Evolutionary conservation across 2,888 invertebrate genomes (phyloP).

Genomic region (Caenorhabditis zanzibari): DNA sequence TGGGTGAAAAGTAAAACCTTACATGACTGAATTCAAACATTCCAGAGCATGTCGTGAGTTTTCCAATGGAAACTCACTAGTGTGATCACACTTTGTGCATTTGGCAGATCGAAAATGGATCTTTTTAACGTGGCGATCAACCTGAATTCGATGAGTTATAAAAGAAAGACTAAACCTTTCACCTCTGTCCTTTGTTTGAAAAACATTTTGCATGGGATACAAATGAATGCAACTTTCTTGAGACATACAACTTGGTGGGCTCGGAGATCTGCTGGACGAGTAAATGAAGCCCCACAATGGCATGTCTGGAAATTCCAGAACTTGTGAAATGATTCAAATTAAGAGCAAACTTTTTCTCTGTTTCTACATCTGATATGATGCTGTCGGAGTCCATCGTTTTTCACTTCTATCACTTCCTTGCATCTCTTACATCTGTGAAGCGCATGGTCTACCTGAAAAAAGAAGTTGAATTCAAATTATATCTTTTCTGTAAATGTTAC

Average conservation of each 20-base stretch:
- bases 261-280: slow-evolving; percentile 45
- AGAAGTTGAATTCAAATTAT: background rate
- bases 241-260: slow-evolving; percentile 64
- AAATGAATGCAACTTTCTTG: slow-evolving; percentile 60
- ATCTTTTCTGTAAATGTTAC: slow-evolving; percentile 47
- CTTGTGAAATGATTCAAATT: too few relatives aligned
- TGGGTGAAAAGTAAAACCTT: background rate
- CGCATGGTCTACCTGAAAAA: slow-evolving; percentile 59
- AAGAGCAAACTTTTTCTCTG: slow-evolving; percentile 26
- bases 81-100: slow-evolving; percentile 40
- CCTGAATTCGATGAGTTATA: slow-evolving; percentile 33
- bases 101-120: slow-evolving; percentile 54
- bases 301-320: slow-evolving; percentile 18
- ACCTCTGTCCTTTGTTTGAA: slow-evolving; percentile 69
- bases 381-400: slow-evolving; percentile 38
- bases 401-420: slow-evolving; percentile 34
- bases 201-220: slow-evolving; percentile 57
- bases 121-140: slow-evolving; percentile 71
- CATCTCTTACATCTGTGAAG: slow-evolving; percentile 53
- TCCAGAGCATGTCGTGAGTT: slow-evolving; percentile 29
- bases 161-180: too few relatives aligned
- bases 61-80: slow-evolving; percentile 40
- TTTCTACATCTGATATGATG: slow-evolving; percentile 65
- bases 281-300: slow-evolving; percentile 55
- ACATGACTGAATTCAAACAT: slow-evolving; percentile 36